Conservation (phyloP, 2,888 invertebrate species). For the Oligia latruncula region DNA sequence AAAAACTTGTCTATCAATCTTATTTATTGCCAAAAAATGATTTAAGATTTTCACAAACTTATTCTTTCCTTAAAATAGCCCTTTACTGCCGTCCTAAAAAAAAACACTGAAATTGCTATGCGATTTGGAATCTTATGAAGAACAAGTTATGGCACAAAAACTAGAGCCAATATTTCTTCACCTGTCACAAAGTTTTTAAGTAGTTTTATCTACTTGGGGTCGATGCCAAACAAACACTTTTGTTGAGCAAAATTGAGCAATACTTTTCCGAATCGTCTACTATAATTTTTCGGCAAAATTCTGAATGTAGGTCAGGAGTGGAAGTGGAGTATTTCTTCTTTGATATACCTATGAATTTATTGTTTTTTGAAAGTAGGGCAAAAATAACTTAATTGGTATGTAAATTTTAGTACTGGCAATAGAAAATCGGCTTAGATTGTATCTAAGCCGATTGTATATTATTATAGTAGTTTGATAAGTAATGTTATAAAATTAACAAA, state of each 20-base stretch:
- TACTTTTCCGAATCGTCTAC: conserved; percentile 26
- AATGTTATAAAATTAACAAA: too few relatives aligned
- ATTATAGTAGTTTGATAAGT: too few relatives aligned
- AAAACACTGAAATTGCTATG: neutral
- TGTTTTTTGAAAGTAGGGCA: conserved; percentile 1
- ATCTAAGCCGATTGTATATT: too few relatives aligned
- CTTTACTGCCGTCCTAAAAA: neutral
- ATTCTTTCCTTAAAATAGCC: neutral
- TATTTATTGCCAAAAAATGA: conserved; percentile 12
- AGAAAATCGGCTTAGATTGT: neutral
- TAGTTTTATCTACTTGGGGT: conserved; percentile 45
- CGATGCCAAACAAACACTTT: conserved; percentile 56
- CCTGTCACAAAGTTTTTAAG: conserved; percentile 56
- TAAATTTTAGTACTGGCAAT: neutral
- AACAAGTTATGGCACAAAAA: neutral
- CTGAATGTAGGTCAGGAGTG: conserved; percentile 25
- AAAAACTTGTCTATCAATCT: neutral
- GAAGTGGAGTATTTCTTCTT: conserved; percentile 5
- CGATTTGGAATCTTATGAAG: conserved; percentile 28
- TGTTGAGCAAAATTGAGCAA: conserved; percentile 26
- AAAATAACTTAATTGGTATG: conserved; percentile 8
- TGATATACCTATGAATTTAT: conserved; percentile 7
- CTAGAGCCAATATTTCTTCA: conserved; percentile 26
- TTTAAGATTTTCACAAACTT: neutral
- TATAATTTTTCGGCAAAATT: conserved; percentile 22